Percentiles rank a stretch among this genome's conserved stretches.
phyloP scores from a whole-genome alignment of 2,113 vertebrate species.

The Cyanocitta stelleri region DNA sequence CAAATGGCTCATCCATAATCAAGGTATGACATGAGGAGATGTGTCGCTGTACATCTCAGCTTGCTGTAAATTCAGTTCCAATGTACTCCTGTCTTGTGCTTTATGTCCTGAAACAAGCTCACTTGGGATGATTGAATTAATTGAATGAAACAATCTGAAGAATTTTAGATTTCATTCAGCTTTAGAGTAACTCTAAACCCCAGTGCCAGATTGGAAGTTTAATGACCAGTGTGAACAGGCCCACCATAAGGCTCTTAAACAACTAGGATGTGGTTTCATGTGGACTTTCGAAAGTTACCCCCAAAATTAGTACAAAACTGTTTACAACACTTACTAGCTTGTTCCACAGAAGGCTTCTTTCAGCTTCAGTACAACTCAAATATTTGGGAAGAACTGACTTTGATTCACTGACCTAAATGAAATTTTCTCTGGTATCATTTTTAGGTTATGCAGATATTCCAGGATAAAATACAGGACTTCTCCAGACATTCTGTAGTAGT shows the following conservation, averaged over 20 bases:
- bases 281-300: background rate
- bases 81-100: background rate
- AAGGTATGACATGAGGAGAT: slow-evolving; percentile 1
- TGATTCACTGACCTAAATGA: background rate
- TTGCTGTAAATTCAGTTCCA: slow-evolving; percentile 6
- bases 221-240: background rate
- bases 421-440: background rate
- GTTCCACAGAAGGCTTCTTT: background rate
- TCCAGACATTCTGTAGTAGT: background rate
- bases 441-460: background rate
- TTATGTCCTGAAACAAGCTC: background rate
- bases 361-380: background rate
- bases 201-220: background rate
- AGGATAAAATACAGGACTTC: background rate
- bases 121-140: background rate
- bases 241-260: background rate
- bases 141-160: background rate
- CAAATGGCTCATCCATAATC: slow-evolving; percentile 11
- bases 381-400: background rate
- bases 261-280: background rate
- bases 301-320: background rate
- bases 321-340: background rate
- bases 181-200: background rate
- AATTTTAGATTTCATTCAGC: background rate
- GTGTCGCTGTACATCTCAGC: background rate